Percentiles rank a stretch among this genome's conserved stretches.
Evolutionary conservation across 2,888 invertebrate species (phyloP).

Genomic region (Drosophila lutescens): DNA sequence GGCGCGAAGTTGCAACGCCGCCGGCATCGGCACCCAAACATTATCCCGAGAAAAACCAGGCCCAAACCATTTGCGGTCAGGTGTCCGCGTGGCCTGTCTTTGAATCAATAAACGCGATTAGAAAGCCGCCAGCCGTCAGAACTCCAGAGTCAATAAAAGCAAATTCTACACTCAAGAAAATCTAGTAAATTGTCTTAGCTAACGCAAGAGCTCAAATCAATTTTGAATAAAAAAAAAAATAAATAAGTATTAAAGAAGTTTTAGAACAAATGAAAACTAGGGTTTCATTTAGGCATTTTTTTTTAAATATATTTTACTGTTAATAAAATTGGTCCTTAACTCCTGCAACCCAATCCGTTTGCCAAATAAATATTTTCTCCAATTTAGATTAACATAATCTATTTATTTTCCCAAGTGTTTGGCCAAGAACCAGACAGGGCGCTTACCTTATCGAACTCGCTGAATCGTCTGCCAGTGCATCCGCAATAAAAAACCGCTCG

Average conservation of each 20-base stretch:
- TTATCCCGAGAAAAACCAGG: slow-evolving; percentile 38
- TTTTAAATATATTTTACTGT: no score
- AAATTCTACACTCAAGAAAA: background rate
- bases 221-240: no score
- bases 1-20: slow-evolving; percentile 57
- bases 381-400: no score
- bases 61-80: slow-evolving; percentile 42
- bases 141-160: slow-evolving; percentile 18
- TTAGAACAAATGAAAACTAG: no score
- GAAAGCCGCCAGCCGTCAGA: slow-evolving; percentile 52
- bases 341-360: no score
- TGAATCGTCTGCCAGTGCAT: slow-evolving; percentile 76
- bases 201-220: no score
- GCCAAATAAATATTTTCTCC: no score
- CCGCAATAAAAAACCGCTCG: slow-evolving; percentile 72
- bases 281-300: no score
- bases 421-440: slow-evolving; percentile 42
- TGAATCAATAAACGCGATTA: slow-evolving; percentile 79
- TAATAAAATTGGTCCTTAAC: no score
- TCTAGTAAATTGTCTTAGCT: background rate
- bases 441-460: slow-evolving; percentile 63
- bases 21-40: slow-evolving; percentile 70
- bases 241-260: no score
- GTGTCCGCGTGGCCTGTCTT: slow-evolving; percentile 56
- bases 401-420: slow-evolving; percentile 1